phyloP scores from a whole-genome alignment of 1,140 invertebrate species.

The Polypedilum pembai region DNA sequence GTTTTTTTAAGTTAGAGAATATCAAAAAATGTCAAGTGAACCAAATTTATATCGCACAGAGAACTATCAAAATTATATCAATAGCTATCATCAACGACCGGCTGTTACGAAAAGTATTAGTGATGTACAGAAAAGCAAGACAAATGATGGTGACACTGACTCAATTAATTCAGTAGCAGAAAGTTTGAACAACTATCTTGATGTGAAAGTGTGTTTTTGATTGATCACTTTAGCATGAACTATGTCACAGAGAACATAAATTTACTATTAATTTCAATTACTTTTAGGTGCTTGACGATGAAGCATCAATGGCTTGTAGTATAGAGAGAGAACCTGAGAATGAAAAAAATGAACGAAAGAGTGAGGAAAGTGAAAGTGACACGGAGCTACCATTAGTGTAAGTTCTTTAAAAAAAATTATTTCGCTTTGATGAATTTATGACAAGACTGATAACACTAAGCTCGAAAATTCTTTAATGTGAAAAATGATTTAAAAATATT shows the following conservation, averaged over 20 bases:
- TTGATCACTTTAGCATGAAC: neutral
- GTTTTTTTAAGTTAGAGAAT: neutral
- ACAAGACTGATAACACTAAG: too few relatives aligned
- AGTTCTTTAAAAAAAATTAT: neutral
- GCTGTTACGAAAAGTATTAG: neutral
- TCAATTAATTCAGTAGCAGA: conserved; percentile 9
- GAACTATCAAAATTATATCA: conserved; percentile 22
- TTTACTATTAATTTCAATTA: neutral
- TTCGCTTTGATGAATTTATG: neutral
- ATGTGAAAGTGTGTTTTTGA: conserved; percentile 15
- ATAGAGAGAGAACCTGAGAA: neutral
- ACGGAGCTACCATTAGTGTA: neutral
- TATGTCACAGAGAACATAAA: too few relatives aligned
- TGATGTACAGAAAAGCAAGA: neutral
- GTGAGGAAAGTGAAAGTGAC: neutral
- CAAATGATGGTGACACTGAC: neutral
- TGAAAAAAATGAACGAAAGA: neutral
- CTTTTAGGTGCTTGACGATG: conserved; percentile 9
- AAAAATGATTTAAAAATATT: too few relatives aligned
- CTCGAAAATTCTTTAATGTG: too few relatives aligned
- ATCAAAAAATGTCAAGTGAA: conserved; percentile 20
- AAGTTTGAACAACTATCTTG: neutral
- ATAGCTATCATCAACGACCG: neutral
- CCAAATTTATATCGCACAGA: conserved; percentile 7
- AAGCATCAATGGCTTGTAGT: neutral